Conservation (phyloP, 2,888 invertebrate species). For the Agrotis exclamationis region DNA sequence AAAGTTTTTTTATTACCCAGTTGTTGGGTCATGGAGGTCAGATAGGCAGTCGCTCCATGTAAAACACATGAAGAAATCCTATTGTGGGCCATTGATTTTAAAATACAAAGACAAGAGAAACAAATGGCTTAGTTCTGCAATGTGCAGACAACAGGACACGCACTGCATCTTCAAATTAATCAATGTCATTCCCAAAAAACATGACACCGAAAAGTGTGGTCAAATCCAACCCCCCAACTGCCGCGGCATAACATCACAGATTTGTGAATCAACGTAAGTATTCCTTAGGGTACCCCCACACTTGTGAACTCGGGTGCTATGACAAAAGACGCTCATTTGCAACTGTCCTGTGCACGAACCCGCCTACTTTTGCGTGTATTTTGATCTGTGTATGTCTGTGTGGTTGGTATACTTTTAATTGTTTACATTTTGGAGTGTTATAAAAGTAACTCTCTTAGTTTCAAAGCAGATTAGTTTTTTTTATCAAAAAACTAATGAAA, state of each 20-base stretch:
- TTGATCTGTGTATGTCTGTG: constrained; percentile 49
- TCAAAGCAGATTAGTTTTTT: no score
- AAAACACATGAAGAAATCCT: no score
- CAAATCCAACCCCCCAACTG: constrained; percentile 36
- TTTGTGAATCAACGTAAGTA: constrained; percentile 62
- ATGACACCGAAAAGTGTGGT: constrained; percentile 29
- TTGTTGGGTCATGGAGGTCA: no score
- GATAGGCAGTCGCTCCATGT: no score
- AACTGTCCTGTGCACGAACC: constrained; percentile 76
- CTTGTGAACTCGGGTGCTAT: constrained; percentile 57
- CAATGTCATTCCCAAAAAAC: constrained; percentile 33
- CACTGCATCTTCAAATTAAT: constrained; percentile 17
- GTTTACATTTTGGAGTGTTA: constrained; percentile 7
- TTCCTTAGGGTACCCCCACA: constrained; percentile 45
- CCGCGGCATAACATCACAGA: constrained; percentile 41
- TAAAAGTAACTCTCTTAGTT: no score
- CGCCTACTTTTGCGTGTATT: constrained; percentile 70
- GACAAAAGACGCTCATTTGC: constrained; percentile 82
- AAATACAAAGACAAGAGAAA: no score
- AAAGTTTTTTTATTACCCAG: no score
- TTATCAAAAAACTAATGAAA: no score
- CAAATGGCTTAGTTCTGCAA: no score
- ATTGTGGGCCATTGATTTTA: no score
- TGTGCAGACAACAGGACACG: no score
- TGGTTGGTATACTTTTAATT: constrained; percentile 28